Percentiles rank a stretch among this genome's conserved stretches.
These are phyloP conservation scores for Hydractinia echinata DNA, from an alignment of 30 jellyfish, hydroid and myxozoan species.

Conservation along the genomic window DNA sequence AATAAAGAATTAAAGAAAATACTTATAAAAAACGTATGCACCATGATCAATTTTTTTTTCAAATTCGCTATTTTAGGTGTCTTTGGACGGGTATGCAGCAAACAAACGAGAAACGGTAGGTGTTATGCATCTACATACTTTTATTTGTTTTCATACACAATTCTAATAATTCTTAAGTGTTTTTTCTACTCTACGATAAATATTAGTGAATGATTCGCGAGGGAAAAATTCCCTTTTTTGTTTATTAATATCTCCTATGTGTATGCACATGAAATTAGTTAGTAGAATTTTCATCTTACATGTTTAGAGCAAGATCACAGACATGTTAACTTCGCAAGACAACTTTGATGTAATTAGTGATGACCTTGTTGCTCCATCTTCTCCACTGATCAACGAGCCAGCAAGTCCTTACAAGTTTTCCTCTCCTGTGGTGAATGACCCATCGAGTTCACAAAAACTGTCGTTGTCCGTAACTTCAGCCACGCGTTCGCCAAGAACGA, in stretches of 20 bases:
- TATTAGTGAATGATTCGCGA: too few relatives aligned
- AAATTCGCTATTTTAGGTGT: constrained; percentile 32
- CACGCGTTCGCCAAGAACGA: constrained; percentile 10
- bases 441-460: too few relatives aligned
- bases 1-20: too few relatives aligned
- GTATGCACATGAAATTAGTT: neutral
- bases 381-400: neutral
- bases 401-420: too few relatives aligned
- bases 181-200: too few relatives aligned
- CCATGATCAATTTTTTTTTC: too few relatives aligned
- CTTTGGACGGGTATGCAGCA: constrained; percentile 53
- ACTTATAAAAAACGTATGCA: too few relatives aligned
- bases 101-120: constrained; percentile 62
- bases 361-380: neutral
- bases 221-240: too few relatives aligned
- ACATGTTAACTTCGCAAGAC: constrained; percentile 50
- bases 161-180: too few relatives aligned
- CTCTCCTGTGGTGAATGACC: too few relatives aligned
- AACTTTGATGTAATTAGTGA: constrained; percentile 48
- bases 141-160: neutral
- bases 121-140: neutral
- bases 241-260: too few relatives aligned
- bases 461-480: neutral
- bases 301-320: constrained; percentile 40
- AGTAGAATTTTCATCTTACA: neutral